Base-by-base conservation (phyloP, 2,797 vertebrate genomes). In the Sardinella longiceps region DNA sequence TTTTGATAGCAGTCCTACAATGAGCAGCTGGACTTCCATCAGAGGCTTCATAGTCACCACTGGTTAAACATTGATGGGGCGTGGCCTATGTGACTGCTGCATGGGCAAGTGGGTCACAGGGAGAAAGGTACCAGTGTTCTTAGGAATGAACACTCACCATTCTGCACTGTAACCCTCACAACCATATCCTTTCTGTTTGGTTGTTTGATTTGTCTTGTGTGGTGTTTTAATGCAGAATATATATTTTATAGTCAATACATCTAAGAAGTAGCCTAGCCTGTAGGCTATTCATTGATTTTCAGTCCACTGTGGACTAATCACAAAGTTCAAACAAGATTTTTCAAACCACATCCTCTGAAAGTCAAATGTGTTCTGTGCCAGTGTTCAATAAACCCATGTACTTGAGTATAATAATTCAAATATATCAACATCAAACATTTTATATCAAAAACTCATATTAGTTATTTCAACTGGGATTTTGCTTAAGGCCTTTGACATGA, bases 61-160 rank as follows among this genome's bases (percentile, higher is more conserved):
- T 77, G 70, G 70, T 77, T 77, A 77, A 77, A 20, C 70, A 77
- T 77, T 77, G 18, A 77, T 77, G 70, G 23, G 70, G 33, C 2
- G 15, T 77, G 43, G 33, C 37, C 66, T 74, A 12, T 5, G 5
- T 15, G 30, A 74, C 37, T 14, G 39, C 30, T 74, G 66, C 33
- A 74, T 20, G 7, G 37, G 66, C 33, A 74, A 39, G 7, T 74
- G 66, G 30, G 66, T 37, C 66, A 74, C 66, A 33, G 28, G 15
- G 30, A 70, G 66, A 74, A 37, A 37, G 12, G 66, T 74, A 37
- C 66, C 30, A 74, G 37, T 74, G 30, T 74, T 37, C 66, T 39
- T 18, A 4, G 30, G 39, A 70, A 70, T 37, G 28, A 70, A 6
- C 30, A 70, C 28, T 12, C 30, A 37, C 63, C 15, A 63, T 74